Evolutionary conservation across 2,113 vertebrate species (phyloP).

Genomic region (Corvus cornix): DNA sequence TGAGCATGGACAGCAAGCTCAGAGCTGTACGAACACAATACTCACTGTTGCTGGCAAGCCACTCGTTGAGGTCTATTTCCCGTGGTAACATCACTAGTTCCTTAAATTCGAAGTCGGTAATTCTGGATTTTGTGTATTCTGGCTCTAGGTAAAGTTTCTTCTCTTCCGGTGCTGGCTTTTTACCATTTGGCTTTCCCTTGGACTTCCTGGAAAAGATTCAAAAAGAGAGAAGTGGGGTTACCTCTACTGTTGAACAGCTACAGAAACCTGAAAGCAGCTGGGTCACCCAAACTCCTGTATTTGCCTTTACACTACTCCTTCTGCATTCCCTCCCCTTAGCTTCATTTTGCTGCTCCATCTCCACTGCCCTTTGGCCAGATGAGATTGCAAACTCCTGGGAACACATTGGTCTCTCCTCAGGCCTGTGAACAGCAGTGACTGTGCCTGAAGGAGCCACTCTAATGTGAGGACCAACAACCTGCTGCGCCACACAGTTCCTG

Average conservation of each 20-base stretch:
- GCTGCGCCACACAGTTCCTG: background rate
- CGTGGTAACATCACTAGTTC: conserved; percentile 93
- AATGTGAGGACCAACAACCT: background rate
- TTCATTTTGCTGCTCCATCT: background rate
- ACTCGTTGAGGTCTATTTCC: conserved; percentile 98
- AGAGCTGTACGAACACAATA: background rate
- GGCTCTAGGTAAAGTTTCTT: conserved; percentile 95
- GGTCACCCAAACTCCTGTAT: background rate
- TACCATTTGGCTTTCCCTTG: conserved; percentile 97
- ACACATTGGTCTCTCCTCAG: background rate
- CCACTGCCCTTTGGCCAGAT: background rate
- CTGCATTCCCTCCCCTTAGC: background rate
- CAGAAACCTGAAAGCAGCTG: background rate
- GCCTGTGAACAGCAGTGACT: background rate
- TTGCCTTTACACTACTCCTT: background rate
- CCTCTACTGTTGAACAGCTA: background rate
- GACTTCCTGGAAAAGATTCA: conserved; percentile 84
- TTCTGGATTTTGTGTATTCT: conserved; percentile 90
- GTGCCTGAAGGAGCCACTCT: background rate
- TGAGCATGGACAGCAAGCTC: background rate
- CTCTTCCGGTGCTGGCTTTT: conserved; percentile 91
- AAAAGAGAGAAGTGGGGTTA: background rate
- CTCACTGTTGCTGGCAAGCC: conserved; percentile 98
- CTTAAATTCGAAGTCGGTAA: conserved; percentile 93
- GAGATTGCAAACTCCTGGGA: background rate